Evolutionary conservation across 2,888 invertebrate genomes (phyloP).

Genomic region (Eupithecia abbreviata): DNA sequence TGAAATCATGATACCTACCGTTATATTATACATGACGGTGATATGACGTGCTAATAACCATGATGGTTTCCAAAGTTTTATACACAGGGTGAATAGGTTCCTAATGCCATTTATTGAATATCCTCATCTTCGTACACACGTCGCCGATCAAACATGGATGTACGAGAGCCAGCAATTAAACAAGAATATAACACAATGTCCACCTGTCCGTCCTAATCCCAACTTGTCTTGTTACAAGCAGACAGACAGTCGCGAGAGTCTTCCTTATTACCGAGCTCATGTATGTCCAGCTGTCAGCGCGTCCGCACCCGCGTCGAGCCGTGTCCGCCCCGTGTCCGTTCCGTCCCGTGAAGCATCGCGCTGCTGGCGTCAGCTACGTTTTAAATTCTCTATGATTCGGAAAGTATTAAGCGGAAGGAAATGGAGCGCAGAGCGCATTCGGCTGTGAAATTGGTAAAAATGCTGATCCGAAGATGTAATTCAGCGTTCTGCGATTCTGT

Average conservation of each 20-base stretch:
- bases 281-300: not conserved
- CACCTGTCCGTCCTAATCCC: not conserved
- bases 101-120: not conserved
- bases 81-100: no score
- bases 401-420: slow-evolving; percentile 38
- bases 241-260: not conserved
- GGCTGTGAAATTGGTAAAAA: slow-evolving; percentile 35
- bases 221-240: not conserved
- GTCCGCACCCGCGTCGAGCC: not conserved
- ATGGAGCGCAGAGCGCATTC: slow-evolving; percentile 33
- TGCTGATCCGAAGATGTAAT: slow-evolving; percentile 29
- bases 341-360: slow-evolving; percentile 1
- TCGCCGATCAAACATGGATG: not conserved
- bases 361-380: slow-evolving; percentile 3
- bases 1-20: no score
- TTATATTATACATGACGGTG: no score
- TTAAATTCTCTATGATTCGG: slow-evolving; percentile 30
- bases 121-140: not conserved
- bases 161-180: not conserved
- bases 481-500: slow-evolving; percentile 23
- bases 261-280: not conserved
- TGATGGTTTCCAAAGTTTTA: no score
- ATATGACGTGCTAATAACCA: no score
- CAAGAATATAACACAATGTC: not conserved
- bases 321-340: not conserved